Base-by-base conservation (phyloP, 2,888 invertebrate species). In the Drosophila pseudotalamancana region DNA sequence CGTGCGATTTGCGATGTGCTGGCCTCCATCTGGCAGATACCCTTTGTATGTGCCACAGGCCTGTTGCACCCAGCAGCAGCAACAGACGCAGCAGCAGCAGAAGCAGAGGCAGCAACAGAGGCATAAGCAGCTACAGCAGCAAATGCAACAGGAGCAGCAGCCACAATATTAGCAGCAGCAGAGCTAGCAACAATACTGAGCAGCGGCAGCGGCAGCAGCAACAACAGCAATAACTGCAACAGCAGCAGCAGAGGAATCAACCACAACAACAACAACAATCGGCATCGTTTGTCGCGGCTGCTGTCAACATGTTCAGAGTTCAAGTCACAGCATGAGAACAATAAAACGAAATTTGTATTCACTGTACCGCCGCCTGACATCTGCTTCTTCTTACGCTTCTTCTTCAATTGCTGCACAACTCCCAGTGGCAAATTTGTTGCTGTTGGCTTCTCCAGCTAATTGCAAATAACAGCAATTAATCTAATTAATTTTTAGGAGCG, bases 301-400 rank as follows among this genome's bases (percentile, higher is more conserved):
- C 71, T 87, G 83, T 87, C 85, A 82, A 74, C 87, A 77, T 82
- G 87, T 76, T 74, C 68, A 67, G 64, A 54, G 48, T 54, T 55
- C 71, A 18, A 68, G 49, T 35, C 62, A 63, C 67, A 71, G 79
- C 87, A 69, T 84, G 81, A 81, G 81, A 86, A 82, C 81, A 77
- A 68, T 56, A 57, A 62, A 39, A 53, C 40, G 50, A 14, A n/a
- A 40, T 45, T 53, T 55, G 53, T 68, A 68, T 48, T 50, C 27
- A 25, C 27, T 57, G 37, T 45, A 45, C 45, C 56, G 43, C 39
- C 16, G 53, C 51, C 42, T 27, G 31, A 46, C 18, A 34, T 40
- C 34, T 51, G 51, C 34, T 51, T 25, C 57, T 68, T 65, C 40
- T n/a, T n/a, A n/a, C n/a, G n/a, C n/a, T n/a, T n/a, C n/a, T n/a